Evolutionary conservation across 1,140 invertebrate genomes (phyloP).

Genomic region (Zophobas morio): DNA sequence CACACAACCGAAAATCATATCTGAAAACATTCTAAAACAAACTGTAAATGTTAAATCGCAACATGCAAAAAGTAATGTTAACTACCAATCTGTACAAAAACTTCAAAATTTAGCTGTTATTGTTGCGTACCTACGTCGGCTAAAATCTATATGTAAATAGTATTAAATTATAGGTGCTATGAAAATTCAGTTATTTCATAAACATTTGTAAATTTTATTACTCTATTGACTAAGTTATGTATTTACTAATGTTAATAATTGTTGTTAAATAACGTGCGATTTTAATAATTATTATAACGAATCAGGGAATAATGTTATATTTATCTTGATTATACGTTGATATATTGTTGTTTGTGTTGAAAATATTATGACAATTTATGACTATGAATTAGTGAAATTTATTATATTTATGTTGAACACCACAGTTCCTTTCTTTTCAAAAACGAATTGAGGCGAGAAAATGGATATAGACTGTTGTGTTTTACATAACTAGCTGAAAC

Average conservation of each 20-base stretch:
- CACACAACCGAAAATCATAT: constrained; percentile 14
- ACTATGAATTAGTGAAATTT: no score
- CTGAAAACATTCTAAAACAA: constrained; percentile 32
- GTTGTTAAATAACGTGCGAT: constrained; percentile 49
- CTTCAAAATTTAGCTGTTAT: constrained; percentile 41
- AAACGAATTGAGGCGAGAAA: not conserved
- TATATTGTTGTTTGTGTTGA: constrained; percentile 19
- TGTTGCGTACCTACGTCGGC: constrained; percentile 43
- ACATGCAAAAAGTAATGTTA: constrained; percentile 13
- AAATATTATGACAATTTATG: constrained; percentile 5
- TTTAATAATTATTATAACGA: constrained; percentile 49
- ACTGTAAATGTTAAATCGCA: no score
- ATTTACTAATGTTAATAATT: constrained; percentile 49
- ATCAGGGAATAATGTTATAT: constrained; percentile 50
- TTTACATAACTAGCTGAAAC: not conserved
- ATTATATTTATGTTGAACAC: constrained; percentile 18
- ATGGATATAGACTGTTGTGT: constrained; percentile 22
- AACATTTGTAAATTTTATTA: constrained; percentile 48
- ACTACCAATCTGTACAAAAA: constrained; percentile 33
- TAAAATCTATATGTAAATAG: constrained; percentile 48
- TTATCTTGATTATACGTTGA: constrained; percentile 39
- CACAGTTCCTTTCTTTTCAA: constrained; percentile 16
- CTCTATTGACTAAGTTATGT: constrained; percentile 46
- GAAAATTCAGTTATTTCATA: constrained; percentile 43
- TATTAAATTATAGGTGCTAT: constrained; percentile 42